These are phyloP conservation scores for Trichacis sp. DNA, from an alignment of 2,888 invertebrate species.

Conservation along the genomic window DNA sequence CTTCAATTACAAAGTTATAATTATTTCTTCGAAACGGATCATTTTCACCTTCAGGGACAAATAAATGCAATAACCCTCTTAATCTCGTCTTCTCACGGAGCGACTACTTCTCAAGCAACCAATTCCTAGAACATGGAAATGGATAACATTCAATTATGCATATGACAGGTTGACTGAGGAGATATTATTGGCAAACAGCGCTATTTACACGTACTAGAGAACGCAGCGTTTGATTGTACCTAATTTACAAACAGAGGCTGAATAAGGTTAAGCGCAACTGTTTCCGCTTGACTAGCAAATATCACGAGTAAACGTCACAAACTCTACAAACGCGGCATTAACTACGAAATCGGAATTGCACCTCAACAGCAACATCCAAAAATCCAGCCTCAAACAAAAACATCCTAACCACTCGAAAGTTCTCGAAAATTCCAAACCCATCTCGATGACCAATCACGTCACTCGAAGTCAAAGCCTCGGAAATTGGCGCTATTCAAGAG, in stretches of 20 bases:
- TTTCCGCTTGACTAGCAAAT: constrained; percentile 1
- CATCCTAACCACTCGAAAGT: too few species aligned
- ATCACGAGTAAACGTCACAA: not conserved
- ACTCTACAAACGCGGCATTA: not conserved
- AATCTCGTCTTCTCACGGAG: too few species aligned
- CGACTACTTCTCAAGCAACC: not conserved
- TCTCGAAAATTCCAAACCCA: too few species aligned
- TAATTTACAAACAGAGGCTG: constrained; percentile 15
- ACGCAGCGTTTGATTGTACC: constrained; percentile 22
- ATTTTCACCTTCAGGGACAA: too few species aligned
- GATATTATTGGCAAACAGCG: constrained; percentile 25
- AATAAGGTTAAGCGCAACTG: not conserved
- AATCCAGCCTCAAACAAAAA: too few species aligned
- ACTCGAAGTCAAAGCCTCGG: too few species aligned
- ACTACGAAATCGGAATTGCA: not conserved
- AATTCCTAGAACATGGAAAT: not conserved
- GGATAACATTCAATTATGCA: constrained; percentile 22
- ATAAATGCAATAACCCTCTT: too few species aligned
- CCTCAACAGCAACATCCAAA: too few species aligned
- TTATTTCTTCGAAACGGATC: too few species aligned
- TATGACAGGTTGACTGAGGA: constrained; percentile 17
- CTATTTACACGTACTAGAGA: constrained; percentile 10
- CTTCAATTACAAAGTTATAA: too few species aligned
- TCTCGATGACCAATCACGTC: too few species aligned
- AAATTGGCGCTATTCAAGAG: too few species aligned